Evolutionary conservation across 2,888 invertebrate genomes (phyloP).

Genomic region (Clanis bilineata): DNA sequence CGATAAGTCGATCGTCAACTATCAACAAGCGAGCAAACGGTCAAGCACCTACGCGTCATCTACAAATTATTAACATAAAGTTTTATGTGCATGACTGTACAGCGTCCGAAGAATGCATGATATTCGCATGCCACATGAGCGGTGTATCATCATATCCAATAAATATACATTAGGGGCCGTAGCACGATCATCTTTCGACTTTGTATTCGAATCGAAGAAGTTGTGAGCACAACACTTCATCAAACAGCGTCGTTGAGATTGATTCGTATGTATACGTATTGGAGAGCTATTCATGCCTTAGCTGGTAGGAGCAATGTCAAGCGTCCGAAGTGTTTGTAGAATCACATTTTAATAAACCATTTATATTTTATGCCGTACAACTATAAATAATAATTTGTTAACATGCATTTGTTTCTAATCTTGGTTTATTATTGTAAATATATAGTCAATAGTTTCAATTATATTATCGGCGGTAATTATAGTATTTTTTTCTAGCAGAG

Average conservation of each 20-base stretch:
- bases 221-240: too few relatives aligned
- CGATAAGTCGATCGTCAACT: not conserved
- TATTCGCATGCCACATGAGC: conserved; percentile 2
- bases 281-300: too few relatives aligned
- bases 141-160: conserved; percentile 11
- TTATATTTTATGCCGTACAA: not conserved
- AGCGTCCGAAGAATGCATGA: conserved; percentile 1
- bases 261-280: too few relatives aligned
- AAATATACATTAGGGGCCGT: conserved; percentile 13
- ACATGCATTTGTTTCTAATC: not conserved
- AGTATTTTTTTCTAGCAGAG: too few relatives aligned
- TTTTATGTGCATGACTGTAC: conserved; percentile 26
- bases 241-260: too few relatives aligned
- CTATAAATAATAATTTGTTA: not conserved
- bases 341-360: not conserved
- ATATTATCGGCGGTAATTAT: too few relatives aligned
- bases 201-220: too few relatives aligned
- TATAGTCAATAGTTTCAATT: too few relatives aligned
- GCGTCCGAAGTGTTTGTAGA: not conserved
- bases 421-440: too few relatives aligned
- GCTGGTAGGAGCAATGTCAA: not conserved
- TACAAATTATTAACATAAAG: conserved; percentile 33
- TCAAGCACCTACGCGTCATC: conserved; percentile 13
- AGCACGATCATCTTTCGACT: too few relatives aligned
- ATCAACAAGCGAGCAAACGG: conserved; percentile 11